Evolutionary conservation across 1,140 invertebrate genomes (phyloP).

Genomic region (Scaptomyza montana): DNA sequence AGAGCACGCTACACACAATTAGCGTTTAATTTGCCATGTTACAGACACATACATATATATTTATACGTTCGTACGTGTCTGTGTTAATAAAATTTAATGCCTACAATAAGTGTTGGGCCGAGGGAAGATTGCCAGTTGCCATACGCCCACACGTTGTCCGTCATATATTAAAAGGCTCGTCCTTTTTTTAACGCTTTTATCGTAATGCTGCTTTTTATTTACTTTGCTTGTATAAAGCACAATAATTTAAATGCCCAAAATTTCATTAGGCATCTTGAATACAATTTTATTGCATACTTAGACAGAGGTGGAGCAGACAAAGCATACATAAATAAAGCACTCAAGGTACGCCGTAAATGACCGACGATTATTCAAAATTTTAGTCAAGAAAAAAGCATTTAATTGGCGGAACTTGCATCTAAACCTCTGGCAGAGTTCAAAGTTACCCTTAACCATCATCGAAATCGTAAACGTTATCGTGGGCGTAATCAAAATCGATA

Average conservation of each 20-base stretch:
- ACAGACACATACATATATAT: background rate
- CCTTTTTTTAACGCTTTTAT: conserved; percentile 60
- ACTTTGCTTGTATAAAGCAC: conserved; percentile 35
- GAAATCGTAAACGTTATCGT: conserved; percentile 2
- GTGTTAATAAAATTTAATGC: conserved; percentile 34
- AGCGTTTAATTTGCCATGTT: conserved; percentile 69
- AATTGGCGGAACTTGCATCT: conserved; percentile 36
- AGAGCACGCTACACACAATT: conserved; percentile 56
- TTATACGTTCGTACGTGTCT: background rate
- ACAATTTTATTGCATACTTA: conserved; percentile 75
- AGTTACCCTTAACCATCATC: conserved; percentile 14
- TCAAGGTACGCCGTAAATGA: conserved; percentile 29
- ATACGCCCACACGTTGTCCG: conserved; percentile 19
- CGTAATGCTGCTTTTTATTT: conserved; percentile 46
- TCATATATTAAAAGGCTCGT: conserved; percentile 67
- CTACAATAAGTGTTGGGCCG: background rate
- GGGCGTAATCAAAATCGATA: conserved; percentile 22
- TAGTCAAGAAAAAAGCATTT: conserved; percentile 12
- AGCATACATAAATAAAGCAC: conserved; percentile 20
- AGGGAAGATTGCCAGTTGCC: too few relatives aligned
- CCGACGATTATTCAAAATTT: conserved; percentile 57
- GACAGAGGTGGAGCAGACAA: background rate
- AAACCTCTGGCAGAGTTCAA: background rate
- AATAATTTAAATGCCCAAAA: conserved; percentile 71
- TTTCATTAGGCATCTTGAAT: conserved; percentile 66